phyloP scores from a whole-genome alignment of 2,888 invertebrate genomes.

The Spisula solida region DNA sequence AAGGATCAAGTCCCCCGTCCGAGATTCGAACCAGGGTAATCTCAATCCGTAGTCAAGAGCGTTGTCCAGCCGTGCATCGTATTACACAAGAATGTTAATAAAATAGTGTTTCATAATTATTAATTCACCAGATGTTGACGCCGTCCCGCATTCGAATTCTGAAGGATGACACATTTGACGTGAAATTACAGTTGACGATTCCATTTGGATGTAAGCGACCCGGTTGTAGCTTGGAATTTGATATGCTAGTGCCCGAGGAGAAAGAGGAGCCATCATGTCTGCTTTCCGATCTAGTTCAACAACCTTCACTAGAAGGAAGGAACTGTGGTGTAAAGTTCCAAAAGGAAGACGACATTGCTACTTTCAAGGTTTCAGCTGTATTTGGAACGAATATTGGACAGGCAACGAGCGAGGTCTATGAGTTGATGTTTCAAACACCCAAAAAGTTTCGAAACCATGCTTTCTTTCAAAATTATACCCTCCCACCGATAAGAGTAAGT shows the following conservation, averaged over 20 bases:
- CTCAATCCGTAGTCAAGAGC: too few species aligned
- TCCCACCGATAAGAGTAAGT: conserved; percentile 18
- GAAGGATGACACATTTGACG: too few species aligned
- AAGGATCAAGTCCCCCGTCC: too few species aligned
- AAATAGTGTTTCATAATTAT: too few species aligned
- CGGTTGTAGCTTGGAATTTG: not conserved
- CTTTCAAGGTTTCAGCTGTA: not conserved
- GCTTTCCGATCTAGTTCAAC: not conserved
- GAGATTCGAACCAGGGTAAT: too few species aligned
- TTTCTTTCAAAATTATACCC: not conserved
- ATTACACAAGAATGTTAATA: too few species aligned
- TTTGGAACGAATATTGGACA: not conserved
- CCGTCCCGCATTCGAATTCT: not conserved
- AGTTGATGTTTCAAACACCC: not conserved
- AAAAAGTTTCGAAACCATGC: not conserved
- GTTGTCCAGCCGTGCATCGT: too few species aligned
- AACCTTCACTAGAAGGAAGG: not conserved
- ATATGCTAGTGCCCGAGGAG: not conserved
- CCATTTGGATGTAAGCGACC: not conserved
- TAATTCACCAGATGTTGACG: not conserved
- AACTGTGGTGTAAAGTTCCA: not conserved
- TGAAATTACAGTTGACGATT: not conserved
- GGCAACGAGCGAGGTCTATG: not conserved
- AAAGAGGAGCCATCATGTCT: not conserved
- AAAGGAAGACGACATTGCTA: not conserved